These are phyloP conservation scores for Mythimna ferrago DNA, from an alignment of 2,888 invertebrate species.

Conservation along the genomic window DNA sequence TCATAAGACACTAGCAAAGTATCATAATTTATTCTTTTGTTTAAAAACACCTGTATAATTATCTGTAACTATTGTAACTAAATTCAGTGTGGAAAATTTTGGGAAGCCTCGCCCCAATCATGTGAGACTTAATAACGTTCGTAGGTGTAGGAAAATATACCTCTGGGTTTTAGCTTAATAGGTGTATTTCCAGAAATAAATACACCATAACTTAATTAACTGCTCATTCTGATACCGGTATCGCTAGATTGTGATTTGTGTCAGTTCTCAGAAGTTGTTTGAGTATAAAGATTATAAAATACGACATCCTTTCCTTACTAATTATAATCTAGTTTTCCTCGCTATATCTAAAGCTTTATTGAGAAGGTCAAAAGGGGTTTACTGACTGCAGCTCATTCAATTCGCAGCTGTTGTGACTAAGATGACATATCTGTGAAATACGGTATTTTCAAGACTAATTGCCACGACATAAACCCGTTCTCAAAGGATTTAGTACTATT, in stretches of 20 bases:
- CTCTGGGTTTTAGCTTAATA: neutral
- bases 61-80: neutral
- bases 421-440: slow-evolving; percentile 2
- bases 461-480: slow-evolving; percentile 9
- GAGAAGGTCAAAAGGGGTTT: neutral
- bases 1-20: slow-evolving; percentile 20
- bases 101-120: neutral
- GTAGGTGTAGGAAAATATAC: neutral
- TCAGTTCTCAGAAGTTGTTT: slow-evolving; percentile 16
- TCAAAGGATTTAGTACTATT: slow-evolving; percentile 8
- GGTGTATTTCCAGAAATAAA: slow-evolving; percentile 1
- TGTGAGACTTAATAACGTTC: neutral
- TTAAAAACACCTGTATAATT: slow-evolving; percentile 37
- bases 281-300: slow-evolving; percentile 11
- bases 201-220: slow-evolving; percentile 3
- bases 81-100: slow-evolving; percentile 35
- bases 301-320: slow-evolving; percentile 27
- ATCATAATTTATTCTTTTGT: slow-evolving; percentile 44
- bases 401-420: slow-evolving; percentile 10
- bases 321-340: neutral
- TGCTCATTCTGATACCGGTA: neutral
- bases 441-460: slow-evolving; percentile 20
- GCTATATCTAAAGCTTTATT: neutral
- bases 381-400: slow-evolving; percentile 9
- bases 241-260: neutral